Evolutionary conservation across 2,113 vertebrate species (phyloP).

Genomic region (Tachysurus vachellii): DNA sequence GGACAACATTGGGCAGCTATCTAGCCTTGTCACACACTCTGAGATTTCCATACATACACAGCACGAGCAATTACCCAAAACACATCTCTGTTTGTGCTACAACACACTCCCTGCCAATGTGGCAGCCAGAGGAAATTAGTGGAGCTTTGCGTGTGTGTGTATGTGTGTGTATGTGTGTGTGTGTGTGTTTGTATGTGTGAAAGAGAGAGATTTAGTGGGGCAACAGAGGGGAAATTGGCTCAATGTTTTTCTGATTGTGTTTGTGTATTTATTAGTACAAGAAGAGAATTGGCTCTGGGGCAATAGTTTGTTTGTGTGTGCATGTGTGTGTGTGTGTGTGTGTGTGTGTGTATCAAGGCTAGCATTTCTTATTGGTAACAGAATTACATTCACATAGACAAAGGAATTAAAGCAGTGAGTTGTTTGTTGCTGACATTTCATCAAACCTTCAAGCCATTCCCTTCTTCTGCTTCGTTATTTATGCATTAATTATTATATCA

Average conservation of each 20-base stretch:
- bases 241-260: conserved; percentile 70
- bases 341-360: conserved; percentile 60
- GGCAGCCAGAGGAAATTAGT: conserved; percentile 74
- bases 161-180: conserved; percentile 42
- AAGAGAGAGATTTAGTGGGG: conserved; percentile 54
- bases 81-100: conserved; percentile 93
- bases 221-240: conserved; percentile 68
- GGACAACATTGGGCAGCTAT: conserved; percentile 97
- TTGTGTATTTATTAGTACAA: conserved; percentile 73
- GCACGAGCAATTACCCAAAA: conserved; percentile 91
- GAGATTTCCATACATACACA: conserved; percentile 99
- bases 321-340: conserved; percentile 41
- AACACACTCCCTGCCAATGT: conserved; percentile 78
- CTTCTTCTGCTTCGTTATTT: conserved; percentile 60
- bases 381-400: conserved; percentile 70
- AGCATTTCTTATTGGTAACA: conserved; percentile 34
- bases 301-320: conserved; percentile 42
- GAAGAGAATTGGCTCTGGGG: conserved; percentile 63
- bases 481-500: conserved; percentile 23
- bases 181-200: conserved; percentile 45
- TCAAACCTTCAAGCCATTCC: conserved; percentile 63
- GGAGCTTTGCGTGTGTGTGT: conserved; percentile 50
- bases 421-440: conserved; percentile 68
- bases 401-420: conserved; percentile 69
- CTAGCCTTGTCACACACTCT: conserved; percentile 98